A percentile compares a stretch with the other conserved stretches of the same genome.
These are phyloP conservation scores for Meloidogyne hapla DNA, from an alignment of 1,140 invertebrate species.

Conservation along the genomic window DNA sequence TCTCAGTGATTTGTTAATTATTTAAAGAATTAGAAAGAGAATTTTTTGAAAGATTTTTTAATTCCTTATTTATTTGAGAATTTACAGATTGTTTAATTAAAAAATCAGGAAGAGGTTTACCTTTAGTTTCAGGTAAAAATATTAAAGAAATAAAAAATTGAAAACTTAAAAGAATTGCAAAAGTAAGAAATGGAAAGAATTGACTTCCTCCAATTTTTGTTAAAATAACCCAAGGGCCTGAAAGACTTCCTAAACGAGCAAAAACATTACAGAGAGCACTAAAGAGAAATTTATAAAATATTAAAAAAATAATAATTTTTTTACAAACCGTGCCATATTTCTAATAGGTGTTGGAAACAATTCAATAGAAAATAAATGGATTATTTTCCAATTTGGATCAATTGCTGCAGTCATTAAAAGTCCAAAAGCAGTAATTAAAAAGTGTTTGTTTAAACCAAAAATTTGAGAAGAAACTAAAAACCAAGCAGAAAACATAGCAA, in stretches of 20 bases:
- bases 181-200: background rate
- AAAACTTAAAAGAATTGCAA: background rate
- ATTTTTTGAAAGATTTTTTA: background rate
- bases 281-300: background rate
- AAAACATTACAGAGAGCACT: conserved; percentile 43
- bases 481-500: conserved; percentile 43
- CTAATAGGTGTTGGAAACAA: conserved; percentile 49
- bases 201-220: background rate
- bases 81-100: background rate
- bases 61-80: background rate
- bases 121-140: background rate
- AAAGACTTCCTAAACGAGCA: conserved; percentile 40
- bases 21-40: background rate
- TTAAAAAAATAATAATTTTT: background rate
- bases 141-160: conserved; percentile 1
- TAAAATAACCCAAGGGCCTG: conserved; percentile 34
- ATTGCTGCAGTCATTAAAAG: conserved; percentile 47
- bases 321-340: conserved; percentile 43
- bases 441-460: conserved; percentile 17
- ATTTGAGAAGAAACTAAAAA: conserved; percentile 12
- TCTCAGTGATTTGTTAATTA: too few relatives aligned
- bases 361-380: conserved; percentile 51
- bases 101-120: background rate
- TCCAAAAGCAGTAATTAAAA: conserved; percentile 39
- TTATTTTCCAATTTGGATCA: conserved; percentile 54